Conservation (phyloP, 2,113 vertebrate genomes). For the Rhineura floridana region DNA sequence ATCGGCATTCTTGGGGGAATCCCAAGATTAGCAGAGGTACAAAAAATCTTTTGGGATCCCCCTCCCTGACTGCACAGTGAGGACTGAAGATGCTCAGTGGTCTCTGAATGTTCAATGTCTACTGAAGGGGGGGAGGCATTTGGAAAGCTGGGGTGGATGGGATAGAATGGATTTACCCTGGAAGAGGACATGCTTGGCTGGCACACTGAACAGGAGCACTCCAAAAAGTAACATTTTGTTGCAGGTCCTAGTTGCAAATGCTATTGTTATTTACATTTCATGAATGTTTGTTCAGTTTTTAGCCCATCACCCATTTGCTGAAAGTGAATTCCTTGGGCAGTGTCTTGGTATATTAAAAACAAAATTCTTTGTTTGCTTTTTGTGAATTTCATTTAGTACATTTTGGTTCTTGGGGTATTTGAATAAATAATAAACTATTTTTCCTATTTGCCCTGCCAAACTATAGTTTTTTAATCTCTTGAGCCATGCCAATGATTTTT, state of each 20-base stretch:
- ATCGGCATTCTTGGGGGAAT: not conserved
- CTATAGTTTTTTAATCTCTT: not conserved
- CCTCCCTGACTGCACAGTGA: not conserved
- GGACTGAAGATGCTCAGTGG: not conserved
- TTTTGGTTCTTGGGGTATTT: not conserved
- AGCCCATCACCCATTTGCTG: not conserved
- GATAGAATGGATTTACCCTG: no score
- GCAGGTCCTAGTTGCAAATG: no score
- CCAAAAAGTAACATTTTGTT: no score
- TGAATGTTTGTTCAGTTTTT: not conserved
- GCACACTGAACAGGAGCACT: no score
- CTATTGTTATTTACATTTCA: not conserved
- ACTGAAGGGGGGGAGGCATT: no score
- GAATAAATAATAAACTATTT: not conserved
- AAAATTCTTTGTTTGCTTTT: not conserved
- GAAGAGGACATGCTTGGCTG: no score
- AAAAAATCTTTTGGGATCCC: not conserved
- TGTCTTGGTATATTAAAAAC: not conserved
- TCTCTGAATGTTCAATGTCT: no score
- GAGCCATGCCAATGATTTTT: not conserved
- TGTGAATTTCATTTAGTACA: not conserved
- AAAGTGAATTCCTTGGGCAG: not conserved
- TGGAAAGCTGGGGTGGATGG: no score
- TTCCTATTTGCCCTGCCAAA: no score
- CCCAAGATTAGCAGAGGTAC: not conserved